Evolutionary conservation across 2,888 invertebrate species (phyloP).

Genomic region (Aleiodes testaceus): DNA sequence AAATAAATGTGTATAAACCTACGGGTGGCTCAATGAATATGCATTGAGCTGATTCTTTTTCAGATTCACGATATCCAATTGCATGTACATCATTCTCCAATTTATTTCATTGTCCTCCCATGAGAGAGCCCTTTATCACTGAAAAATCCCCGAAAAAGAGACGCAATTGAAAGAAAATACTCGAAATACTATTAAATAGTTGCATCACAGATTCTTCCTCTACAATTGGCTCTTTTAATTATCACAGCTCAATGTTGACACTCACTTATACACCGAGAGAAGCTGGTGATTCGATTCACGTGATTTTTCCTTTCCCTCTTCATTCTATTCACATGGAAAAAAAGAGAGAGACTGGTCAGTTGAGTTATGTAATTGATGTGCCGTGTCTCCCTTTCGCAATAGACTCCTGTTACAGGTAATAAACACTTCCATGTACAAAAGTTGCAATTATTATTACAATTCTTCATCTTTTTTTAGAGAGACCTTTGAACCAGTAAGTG

Average conservation of each 20-base stretch:
- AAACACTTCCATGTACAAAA: not conserved
- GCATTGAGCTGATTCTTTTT: slow-evolving; percentile 14
- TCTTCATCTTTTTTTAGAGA: not conserved
- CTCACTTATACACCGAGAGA: too few relatives aligned
- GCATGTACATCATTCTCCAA: slow-evolving; percentile 6
- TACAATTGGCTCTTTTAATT: too few relatives aligned
- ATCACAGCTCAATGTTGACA: too few relatives aligned
- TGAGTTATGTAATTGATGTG: slow-evolving; percentile 10
- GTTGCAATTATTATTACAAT: slow-evolving; percentile 3
- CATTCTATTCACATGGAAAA: not conserved
- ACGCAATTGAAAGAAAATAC: not conserved
- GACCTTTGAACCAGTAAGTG: not conserved
- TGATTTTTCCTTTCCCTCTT: too few relatives aligned
- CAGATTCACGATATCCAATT: slow-evolving; percentile 16
- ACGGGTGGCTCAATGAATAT: slow-evolving; percentile 40
- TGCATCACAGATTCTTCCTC: too few relatives aligned
- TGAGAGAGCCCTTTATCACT: not conserved
- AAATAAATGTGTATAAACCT: slow-evolving; percentile 32
- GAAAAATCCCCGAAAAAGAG: not conserved
- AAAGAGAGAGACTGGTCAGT: not conserved
- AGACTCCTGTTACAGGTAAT: not conserved
- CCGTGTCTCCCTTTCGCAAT: not conserved
- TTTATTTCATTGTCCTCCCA: not conserved
- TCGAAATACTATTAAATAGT: not conserved
- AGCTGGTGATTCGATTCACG: too few relatives aligned